Evolutionary conservation across 1,140 invertebrate species (phyloP).

Genomic region (Platorchestia sp.): DNA sequence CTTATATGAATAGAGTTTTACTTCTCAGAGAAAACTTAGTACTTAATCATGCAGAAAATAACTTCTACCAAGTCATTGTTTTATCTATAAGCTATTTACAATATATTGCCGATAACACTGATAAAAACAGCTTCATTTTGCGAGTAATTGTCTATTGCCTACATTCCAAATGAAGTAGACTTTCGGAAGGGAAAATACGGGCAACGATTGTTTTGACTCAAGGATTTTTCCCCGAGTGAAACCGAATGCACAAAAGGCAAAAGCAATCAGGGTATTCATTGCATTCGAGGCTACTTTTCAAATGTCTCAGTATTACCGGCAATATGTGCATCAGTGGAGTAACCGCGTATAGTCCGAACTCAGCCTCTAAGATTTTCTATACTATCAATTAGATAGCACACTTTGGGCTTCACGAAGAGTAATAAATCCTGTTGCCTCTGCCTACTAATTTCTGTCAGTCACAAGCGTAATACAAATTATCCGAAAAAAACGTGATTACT

Average conservation of each 20-base stretch:
- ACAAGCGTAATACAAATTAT: background rate
- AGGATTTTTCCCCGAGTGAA: background rate
- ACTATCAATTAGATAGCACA: background rate
- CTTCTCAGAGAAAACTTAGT: slow-evolving; percentile 52
- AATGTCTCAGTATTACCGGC: slow-evolving; percentile 27
- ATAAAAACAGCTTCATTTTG: background rate
- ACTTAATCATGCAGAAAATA: slow-evolving; percentile 55
- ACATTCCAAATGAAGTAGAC: background rate
- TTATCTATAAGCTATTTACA: slow-evolving; percentile 52
- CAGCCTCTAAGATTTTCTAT: background rate
- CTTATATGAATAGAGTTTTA: slow-evolving; percentile 50
- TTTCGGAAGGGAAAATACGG: background rate
- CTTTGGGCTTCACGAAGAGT: slow-evolving; percentile 6
- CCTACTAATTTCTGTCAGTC: background rate
- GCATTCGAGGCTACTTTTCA: background rate
- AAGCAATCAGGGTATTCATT: background rate
- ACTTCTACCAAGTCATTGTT: slow-evolving; percentile 51
- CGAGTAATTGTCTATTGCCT: background rate
- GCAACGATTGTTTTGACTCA: background rate
- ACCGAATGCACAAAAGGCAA: background rate
- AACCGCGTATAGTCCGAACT: slow-evolving; percentile 53
- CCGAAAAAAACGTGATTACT: background rate
- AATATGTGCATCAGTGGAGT: slow-evolving; percentile 29
- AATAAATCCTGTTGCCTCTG: background rate
- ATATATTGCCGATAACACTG: slow-evolving; percentile 53